These are phyloP conservation scores for Campylorhamphus procurvoides DNA, from an alignment of 2,113 vertebrate species.

Conservation along the genomic window DNA sequence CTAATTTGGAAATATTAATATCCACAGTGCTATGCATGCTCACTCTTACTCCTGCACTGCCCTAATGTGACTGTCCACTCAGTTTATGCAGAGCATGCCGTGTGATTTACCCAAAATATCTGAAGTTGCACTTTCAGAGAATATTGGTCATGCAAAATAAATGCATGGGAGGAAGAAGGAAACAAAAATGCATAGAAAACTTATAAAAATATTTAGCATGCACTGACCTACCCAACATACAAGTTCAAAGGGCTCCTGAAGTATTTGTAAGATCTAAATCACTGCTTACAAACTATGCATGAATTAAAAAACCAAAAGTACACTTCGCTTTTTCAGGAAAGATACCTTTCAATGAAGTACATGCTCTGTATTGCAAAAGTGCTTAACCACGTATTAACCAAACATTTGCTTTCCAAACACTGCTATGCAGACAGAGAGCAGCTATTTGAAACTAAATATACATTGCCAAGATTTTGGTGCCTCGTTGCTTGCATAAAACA, in stretches of 20 bases:
- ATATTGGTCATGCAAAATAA: not conserved
- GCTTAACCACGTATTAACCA: constrained; percentile 53
- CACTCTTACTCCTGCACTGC: not conserved
- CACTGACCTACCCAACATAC: not conserved
- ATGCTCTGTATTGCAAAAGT: constrained; percentile 30
- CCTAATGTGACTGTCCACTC: not conserved
- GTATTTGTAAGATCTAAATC: constrained; percentile 46
- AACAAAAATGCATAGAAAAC: constrained; percentile 43
- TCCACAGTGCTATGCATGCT: not conserved
- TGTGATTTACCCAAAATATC: not conserved
- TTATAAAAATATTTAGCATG: constrained; percentile 38
- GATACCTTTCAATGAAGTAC: constrained; percentile 14
- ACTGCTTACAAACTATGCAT: not conserved
- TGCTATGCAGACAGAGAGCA: not conserved
- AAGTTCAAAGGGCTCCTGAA: constrained; percentile 47
- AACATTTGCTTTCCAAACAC: constrained; percentile 66
- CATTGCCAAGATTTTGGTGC: constrained; percentile 35
- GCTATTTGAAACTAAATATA: constrained; percentile 22
- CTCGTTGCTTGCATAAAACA: not conserved
- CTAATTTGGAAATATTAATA: not conserved
- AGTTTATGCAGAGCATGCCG: not conserved
- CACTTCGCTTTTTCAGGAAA: not conserved
- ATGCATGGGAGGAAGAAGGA: not conserved
- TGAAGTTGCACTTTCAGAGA: not conserved
- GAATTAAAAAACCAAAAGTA: constrained; percentile 29